These are phyloP conservation scores for Felis chaus DNA, from an alignment of 2,113 vertebrate species.

Conservation along the genomic window DNA sequence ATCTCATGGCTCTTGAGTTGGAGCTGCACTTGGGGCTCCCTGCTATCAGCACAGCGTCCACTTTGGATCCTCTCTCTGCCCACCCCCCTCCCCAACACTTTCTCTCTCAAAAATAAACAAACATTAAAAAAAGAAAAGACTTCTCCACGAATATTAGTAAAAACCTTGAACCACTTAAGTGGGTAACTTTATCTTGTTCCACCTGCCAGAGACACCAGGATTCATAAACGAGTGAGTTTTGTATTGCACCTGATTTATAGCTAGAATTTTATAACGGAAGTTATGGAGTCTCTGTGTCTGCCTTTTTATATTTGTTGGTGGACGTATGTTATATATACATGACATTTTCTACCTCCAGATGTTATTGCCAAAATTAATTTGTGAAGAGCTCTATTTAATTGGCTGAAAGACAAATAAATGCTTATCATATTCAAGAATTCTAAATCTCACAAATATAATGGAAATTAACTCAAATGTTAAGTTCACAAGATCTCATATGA, in stretches of 20 bases:
- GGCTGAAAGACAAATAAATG: background rate
- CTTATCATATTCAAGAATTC: background rate
- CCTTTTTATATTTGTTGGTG: background rate
- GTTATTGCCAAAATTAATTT: background rate
- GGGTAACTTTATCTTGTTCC: background rate
- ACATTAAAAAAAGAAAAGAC: background rate
- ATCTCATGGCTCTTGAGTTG: too few species aligned
- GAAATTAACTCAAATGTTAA: background rate
- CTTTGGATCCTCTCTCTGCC: too few species aligned
- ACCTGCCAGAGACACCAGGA: background rate
- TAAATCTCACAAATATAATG: background rate
- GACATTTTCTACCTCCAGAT: background rate
- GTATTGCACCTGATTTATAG: background rate
- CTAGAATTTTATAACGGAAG: background rate
- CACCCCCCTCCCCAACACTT: too few species aligned
- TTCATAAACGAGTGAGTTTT: background rate
- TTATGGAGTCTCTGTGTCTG: background rate
- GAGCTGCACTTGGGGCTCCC: too few species aligned
- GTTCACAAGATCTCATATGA: background rate
- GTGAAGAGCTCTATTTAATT: background rate
- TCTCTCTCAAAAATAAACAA: too few species aligned
- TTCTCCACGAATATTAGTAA: background rate
- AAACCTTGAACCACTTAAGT: background rate
- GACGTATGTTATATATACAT: background rate
- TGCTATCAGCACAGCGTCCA: too few species aligned